Base-by-base conservation (phyloP, 1,140 invertebrate genomes). In the Xylocopa sonorina region DNA sequence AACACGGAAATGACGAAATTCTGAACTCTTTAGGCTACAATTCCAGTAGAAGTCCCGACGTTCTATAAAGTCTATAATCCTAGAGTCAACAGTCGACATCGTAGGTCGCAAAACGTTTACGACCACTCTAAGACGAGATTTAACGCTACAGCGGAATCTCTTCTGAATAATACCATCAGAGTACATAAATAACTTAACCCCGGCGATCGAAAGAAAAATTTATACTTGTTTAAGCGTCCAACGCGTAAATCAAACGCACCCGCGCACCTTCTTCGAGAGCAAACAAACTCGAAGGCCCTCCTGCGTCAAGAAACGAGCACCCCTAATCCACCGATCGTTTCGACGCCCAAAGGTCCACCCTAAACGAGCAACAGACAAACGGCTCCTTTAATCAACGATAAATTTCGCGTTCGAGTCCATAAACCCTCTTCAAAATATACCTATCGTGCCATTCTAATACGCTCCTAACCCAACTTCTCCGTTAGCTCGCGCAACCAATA, bases 341-440 rank as follows among this genome's bases (percentile, higher is more conserved):
- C 14, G 5, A n/a, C 38, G 7, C 18, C n/a, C 9, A 34, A 32
- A 67, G n/a, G n/a, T 34, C 18, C 3, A 34, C 29, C 46, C 27
- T n/a, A 41, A 5, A 27, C 38, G 9, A 43, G 27, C 43, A n/a
- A 34, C 18, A 10, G 27, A 18, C 68, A 43, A 71, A 51, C 12
- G 24, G 24, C 29, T 41, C 18, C 24, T 57, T 71, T 41, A 43
- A 29, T 71, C 51, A 29, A 71, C 18, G 12, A 57, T 57, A 71
- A 43, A 50, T 57, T 43, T 57, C 34, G 34, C 51, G 38, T 58
- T 71, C 51, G 38, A 43, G 16, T 32, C 68, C 27, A 71, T 71
- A 71, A 71, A 71, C 68, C 18, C 43, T 58, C 67, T 3, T 29
- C 50, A n/a, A 55, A 69, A 69, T 55, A 55, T 55, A 55, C 29